Base-by-base conservation (phyloP, 2,888 invertebrate species). In the Epirrita christyi region DNA sequence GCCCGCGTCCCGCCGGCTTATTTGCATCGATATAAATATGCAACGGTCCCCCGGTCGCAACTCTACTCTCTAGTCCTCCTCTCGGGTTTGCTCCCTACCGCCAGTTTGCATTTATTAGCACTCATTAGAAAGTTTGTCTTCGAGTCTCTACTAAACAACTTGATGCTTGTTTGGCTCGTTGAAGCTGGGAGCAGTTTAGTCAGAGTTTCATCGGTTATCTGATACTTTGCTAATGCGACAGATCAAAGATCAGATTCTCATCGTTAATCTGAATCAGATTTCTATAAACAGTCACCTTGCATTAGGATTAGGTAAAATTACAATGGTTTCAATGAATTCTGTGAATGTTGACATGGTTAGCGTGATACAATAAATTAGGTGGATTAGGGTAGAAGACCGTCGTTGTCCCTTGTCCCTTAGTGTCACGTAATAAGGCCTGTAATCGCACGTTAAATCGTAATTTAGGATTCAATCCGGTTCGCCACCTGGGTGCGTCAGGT, bases 11-110 rank as follows among this genome's bases (percentile, higher is more conserved):
- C 70, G 72, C 69, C 73, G 68, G 75, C 77, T 75, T 83, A 81
- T 85, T 88, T 83, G 86, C 83, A 83, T 85, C 78, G 61, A 71
- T 72, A 77, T 76, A 75, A 71, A 75, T 75, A 77, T 76, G 75
- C 75, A 78, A 67, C 73, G 62, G 66, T 64, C 66, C 52, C n/a
- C 60, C 46, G 42, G 44, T 59, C 45, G 41, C 37, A 44, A 28
- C 54, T n/a, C n/a, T 54, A 49, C 42, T 61, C 59, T 64, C 61
- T 62, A 64, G 64, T 61, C 62, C 61, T 60, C 59, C 49, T 61
- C 61, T 66, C 49, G 47, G 48, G 59, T 41, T 40, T 49, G 50
- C 57, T 63, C 64, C 61, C 56, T 46, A 60, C 59, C 59, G 48
- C 55, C 56, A 62, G 61, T 67, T 63, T 54, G 54, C 55, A 55